Conservation (phyloP, 2,888 invertebrate genomes). For the Epirrhoe alternata region DNA sequence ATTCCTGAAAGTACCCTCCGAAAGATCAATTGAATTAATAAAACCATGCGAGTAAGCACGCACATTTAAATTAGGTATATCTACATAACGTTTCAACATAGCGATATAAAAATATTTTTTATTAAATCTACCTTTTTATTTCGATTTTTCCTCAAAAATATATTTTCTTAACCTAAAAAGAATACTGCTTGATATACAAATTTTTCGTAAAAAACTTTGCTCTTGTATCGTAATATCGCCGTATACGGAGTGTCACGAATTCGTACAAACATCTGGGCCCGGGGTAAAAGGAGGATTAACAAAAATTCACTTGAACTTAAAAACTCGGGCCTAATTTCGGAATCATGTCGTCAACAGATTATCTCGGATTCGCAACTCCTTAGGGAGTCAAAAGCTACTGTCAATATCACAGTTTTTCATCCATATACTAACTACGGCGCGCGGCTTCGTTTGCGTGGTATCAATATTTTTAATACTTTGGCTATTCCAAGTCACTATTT, state of each 20-base stretch:
- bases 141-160: no score
- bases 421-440: no score
- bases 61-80: constrained; percentile 14
- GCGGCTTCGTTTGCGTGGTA: no score
- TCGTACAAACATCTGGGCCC: neutral
- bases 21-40: constrained; percentile 24
- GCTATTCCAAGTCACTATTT: no score
- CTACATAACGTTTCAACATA: no score
- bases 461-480: no score
- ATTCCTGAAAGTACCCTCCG: constrained; percentile 11
- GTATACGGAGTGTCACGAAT: neutral
- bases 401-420: constrained; percentile 2
- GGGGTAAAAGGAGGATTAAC: constrained; percentile 36
- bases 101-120: no score
- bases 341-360: constrained; percentile 75
- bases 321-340: constrained; percentile 70
- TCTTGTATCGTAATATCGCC: neutral
- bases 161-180: no score
- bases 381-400: constrained; percentile 46
- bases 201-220: neutral
- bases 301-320: constrained; percentile 66
- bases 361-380: constrained; percentile 73
- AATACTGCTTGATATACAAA: neutral
- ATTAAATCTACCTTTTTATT: no score
- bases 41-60: constrained; percentile 31